Evolutionary conservation across 1,140 invertebrate species (phyloP).

Genomic region (Scaptomyza graminum): DNA sequence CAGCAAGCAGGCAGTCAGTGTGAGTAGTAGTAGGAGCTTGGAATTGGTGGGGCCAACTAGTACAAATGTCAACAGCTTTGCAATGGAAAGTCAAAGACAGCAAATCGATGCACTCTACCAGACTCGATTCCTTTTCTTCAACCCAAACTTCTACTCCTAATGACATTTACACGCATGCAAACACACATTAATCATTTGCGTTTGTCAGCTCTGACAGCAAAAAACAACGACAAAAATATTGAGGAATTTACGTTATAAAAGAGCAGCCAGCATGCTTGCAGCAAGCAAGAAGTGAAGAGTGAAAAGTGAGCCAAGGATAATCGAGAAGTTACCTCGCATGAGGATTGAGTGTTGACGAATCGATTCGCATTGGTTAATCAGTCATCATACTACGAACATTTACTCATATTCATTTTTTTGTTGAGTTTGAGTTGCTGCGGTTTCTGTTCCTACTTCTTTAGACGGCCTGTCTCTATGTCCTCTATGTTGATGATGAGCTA

Average conservation of each 20-base stretch:
- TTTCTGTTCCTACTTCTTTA: slow-evolving; percentile 9
- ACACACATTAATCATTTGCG: slow-evolving; percentile 82
- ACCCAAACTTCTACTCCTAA: slow-evolving; percentile 37
- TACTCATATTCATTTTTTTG: slow-evolving; percentile 46
- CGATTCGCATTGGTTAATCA: slow-evolving; percentile 77
- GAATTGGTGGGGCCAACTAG: slow-evolving; percentile 23
- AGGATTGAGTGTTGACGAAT: slow-evolving; percentile 70
- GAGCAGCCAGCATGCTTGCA: slow-evolving; percentile 4
- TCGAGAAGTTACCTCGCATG: slow-evolving; percentile 2
- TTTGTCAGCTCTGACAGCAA: slow-evolving; percentile 81
- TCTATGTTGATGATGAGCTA: slow-evolving; percentile 31
- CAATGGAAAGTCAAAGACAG: slow-evolving; percentile 71
- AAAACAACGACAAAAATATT: slow-evolving; percentile 42
- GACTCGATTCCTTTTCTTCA: slow-evolving; percentile 5
- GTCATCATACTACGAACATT: slow-evolving; percentile 48
- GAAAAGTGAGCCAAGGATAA: slow-evolving; percentile 12
- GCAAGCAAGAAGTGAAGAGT: no score
- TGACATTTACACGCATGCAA: slow-evolving; percentile 82
- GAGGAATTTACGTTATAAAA: slow-evolving; percentile 53
- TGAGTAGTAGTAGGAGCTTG: slow-evolving; percentile 2
- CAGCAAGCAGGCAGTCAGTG: slow-evolving; percentile 1
- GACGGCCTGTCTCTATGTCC: background rate
- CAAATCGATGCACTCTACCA: slow-evolving; percentile 60
- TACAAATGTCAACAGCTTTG: slow-evolving; percentile 76
- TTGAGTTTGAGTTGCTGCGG: background rate